phyloP scores from a whole-genome alignment of 2,888 invertebrate genomes.

The Cyclophora albipunctata region DNA sequence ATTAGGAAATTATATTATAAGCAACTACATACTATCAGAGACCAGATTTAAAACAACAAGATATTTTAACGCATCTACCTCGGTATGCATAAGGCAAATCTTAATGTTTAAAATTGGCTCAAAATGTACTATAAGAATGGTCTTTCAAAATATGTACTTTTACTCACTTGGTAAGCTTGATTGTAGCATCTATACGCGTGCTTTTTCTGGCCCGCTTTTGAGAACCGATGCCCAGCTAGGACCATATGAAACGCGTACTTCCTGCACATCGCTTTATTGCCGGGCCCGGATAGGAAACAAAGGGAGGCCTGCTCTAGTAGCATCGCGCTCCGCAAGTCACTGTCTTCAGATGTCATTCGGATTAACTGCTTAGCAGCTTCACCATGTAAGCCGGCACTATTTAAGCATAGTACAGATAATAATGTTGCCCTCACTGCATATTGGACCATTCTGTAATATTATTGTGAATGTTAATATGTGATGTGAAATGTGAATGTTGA shows the following conservation, averaged over 20 bases:
- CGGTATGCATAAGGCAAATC: too few species aligned
- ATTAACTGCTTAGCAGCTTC: constrained; percentile 97
- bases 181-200: constrained; percentile 94
- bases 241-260: constrained; percentile 98
- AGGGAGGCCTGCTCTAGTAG: constrained; percentile 96
- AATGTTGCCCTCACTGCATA: constrained; percentile 95
- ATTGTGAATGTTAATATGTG: too few species aligned
- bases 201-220: constrained; percentile 92
- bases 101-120: too few species aligned
- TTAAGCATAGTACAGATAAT: constrained; percentile 90
- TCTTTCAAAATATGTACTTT: too few species aligned
- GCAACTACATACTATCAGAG: too few species aligned
- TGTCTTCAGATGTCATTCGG: constrained; percentile 97
- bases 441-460: constrained; percentile 83
- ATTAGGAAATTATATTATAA: too few species aligned
- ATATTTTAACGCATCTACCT: too few species aligned
- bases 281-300: constrained; percentile 82
- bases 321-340: constrained; percentile 95
- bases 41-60: too few species aligned
- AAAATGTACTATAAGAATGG: too few species aligned
- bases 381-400: constrained; percentile 83
- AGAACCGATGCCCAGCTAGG: constrained; percentile 95
- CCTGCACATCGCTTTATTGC: constrained; percentile 83
- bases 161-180: constrained; percentile 88
- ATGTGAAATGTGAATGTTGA: too few species aligned